Percentiles rank a stretch among this genome's conserved stretches.
These are phyloP conservation scores for Graphium colonna DNA, from an alignment of 2,888 invertebrate species.

Conservation along the genomic window DNA sequence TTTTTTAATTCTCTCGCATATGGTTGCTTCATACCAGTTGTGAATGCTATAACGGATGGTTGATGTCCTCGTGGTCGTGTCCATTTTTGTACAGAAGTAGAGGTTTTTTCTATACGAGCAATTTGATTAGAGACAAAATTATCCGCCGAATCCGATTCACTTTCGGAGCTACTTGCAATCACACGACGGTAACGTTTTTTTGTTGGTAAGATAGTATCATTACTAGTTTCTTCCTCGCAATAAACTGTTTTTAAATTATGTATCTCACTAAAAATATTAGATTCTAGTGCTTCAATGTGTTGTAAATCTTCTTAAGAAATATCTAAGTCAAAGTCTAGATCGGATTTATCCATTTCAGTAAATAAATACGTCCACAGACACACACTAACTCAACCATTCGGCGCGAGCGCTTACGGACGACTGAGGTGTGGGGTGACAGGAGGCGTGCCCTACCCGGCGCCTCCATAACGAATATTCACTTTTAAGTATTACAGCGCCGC, in stretches of 20 bases:
- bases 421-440: conserved; percentile 21
- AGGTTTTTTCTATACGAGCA: no score
- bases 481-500: conserved; percentile 21
- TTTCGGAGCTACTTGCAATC: neutral
- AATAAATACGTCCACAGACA: conserved; percentile 1
- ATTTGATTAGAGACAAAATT: no score
- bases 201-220: neutral
- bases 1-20: neutral
- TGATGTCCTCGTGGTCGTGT: no score
- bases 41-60: no score
- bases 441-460: conserved; percentile 22
- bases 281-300: conserved; percentile 18
- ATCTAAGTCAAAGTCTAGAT: conserved; percentile 22
- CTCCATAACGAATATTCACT: conserved; percentile 18
- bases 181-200: conserved; percentile 18
- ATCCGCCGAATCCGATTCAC: neutral
- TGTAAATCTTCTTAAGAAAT: conserved; percentile 22
- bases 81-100: no score
- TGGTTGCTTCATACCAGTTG: neutral
- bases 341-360: conserved; percentile 19
- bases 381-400: conserved; percentile 13
- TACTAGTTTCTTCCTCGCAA: conserved; percentile 11
- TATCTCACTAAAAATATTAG: conserved; percentile 23
- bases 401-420: conserved; percentile 19
- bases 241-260: no score